These are phyloP conservation scores for Coregonus ussuriensis DNA, from an alignment of 2,797 vertebrate species.

Conservation along the genomic window DNA sequence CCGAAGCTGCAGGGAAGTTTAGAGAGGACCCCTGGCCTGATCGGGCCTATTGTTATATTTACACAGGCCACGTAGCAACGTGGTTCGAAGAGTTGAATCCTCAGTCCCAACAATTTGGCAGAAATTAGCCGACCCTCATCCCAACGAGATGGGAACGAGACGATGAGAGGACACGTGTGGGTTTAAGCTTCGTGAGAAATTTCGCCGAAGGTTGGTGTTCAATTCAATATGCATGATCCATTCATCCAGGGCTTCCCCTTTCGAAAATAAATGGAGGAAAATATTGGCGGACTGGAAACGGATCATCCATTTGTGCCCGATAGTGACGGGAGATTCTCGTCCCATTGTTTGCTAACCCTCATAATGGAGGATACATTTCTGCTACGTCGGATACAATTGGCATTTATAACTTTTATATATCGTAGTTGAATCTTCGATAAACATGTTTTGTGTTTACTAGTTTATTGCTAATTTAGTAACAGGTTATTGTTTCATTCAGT, in stretches of 20 bases:
- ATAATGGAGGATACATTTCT: background rate
- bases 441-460: background rate
- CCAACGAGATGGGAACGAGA: background rate
- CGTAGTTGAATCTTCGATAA: background rate
- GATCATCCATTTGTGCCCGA: slow-evolving; percentile 49
- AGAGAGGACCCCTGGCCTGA: slow-evolving; percentile 44
- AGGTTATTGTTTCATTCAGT: background rate
- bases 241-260: slow-evolving; percentile 40
- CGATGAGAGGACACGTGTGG: background rate
- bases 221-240: slow-evolving; percentile 51
- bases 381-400: background rate
- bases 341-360: slow-evolving; percentile 60
- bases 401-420: background rate
- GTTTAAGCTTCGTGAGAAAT: background rate
- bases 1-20: slow-evolving; percentile 52
- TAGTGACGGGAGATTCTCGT: slow-evolving; percentile 56
- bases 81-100: background rate
- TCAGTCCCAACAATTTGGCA: background rate
- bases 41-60: slow-evolving; percentile 53
- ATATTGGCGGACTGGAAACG: slow-evolving; percentile 13
- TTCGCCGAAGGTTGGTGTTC: slow-evolving; percentile 1
- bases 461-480: background rate
- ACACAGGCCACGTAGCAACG: slow-evolving; percentile 56
- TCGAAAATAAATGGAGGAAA: slow-evolving; percentile 5
- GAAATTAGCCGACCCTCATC: background rate